A percentile compares a stretch with the other conserved stretches of the same genome.
These are phyloP conservation scores for Lithophane ornitopus DNA, from an alignment of 2,888 invertebrate species.

Conservation along the genomic window DNA sequence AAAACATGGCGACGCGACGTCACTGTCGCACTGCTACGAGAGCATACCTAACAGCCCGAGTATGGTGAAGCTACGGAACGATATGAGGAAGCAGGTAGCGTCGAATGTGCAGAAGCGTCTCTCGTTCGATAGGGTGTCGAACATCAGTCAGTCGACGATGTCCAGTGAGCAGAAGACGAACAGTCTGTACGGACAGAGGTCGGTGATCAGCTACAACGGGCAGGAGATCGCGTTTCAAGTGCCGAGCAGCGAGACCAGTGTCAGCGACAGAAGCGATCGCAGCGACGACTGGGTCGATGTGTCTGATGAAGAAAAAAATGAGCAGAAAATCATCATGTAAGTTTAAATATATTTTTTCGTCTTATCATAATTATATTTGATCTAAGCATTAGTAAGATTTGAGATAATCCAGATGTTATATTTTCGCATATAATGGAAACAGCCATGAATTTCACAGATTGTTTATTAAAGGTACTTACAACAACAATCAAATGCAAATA, in stretches of 20 bases:
- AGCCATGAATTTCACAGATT: neutral
- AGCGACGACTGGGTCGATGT: constrained; percentile 93
- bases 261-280: constrained; percentile 91
- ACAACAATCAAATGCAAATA: constrained; percentile 13
- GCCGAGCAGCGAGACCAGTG: constrained; percentile 90
- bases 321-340: constrained; percentile 91
- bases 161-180: constrained; percentile 92
- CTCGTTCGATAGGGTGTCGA: constrained; percentile 87
- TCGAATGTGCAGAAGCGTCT: constrained; percentile 84
- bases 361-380: constrained; percentile 11
- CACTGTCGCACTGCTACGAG: constrained; percentile 91
- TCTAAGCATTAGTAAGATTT: constrained; percentile 2
- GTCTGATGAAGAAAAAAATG: constrained; percentile 90
- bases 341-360: constrained; percentile 72
- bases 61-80: constrained; percentile 84
- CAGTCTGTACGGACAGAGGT: constrained; percentile 91
- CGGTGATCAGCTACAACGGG: constrained; percentile 87
- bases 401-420: neutral
- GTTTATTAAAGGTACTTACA: constrained; percentile 5
- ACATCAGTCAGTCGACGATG: constrained; percentile 89
- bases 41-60: constrained; percentile 90
- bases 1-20: constrained; percentile 88
- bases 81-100: constrained; percentile 80
- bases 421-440: constrained; percentile 34
- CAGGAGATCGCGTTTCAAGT: constrained; percentile 89